These are phyloP conservation scores for Lysandra bellargus DNA, from an alignment of 2,888 invertebrate genomes.

Conservation along the genomic window DNA sequence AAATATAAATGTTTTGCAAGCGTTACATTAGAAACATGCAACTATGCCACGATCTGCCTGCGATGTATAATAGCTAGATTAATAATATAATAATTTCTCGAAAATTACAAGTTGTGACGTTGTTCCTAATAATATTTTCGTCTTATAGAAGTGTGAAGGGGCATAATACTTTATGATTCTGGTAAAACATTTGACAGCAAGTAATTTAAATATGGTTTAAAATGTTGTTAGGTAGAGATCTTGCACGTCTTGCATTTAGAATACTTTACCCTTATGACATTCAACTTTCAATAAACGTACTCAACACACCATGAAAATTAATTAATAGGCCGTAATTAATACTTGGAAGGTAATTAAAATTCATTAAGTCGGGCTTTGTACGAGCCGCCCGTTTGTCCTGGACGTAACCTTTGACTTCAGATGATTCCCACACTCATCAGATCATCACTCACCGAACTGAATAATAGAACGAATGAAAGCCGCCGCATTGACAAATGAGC, in stretches of 20 bases:
- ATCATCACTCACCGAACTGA: constrained; percentile 68
- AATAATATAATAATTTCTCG: neutral
- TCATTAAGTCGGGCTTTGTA: constrained; percentile 54
- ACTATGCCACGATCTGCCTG: neutral
- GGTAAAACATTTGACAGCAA: no score
- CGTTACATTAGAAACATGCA: constrained; percentile 22
- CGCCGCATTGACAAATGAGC: constrained; percentile 41
- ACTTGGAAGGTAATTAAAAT: constrained; percentile 21
- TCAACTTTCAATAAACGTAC: neutral
- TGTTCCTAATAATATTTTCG: no score
- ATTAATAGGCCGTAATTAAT: constrained; percentile 9
- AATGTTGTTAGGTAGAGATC: no score
- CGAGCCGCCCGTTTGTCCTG: constrained; percentile 59
- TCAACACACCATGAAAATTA: neutral
- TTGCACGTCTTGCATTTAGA: neutral
- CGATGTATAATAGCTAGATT: neutral
- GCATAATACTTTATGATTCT: no score
- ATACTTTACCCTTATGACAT: neutral
- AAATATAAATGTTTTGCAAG: constrained; percentile 23
- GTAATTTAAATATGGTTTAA: no score
- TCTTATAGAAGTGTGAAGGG: neutral
- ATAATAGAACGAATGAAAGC: constrained; percentile 52
- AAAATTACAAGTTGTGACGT: neutral
- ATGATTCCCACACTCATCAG: constrained; percentile 69
- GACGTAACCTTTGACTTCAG: constrained; percentile 60